Base-by-base conservation (phyloP, 2,888 invertebrate genomes). In the Drosophila ezoana region DNA sequence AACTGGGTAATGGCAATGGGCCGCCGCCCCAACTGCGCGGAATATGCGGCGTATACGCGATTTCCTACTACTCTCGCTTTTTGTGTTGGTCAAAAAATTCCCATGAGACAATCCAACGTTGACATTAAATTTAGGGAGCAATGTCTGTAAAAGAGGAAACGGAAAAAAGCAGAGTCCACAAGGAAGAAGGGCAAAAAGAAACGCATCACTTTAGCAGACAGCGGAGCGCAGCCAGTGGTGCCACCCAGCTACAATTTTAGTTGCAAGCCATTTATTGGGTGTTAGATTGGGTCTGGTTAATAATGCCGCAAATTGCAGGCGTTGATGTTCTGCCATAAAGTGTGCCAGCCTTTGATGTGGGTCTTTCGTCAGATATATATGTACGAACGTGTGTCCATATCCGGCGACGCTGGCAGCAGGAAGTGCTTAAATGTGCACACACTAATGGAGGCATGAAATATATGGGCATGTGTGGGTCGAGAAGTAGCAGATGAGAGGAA, bases 61-160 rank as follows among this genome's bases (percentile, higher is more conserved):
- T 70, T 43, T 64, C 44, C 20, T 57, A 32, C 43, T 51, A 66
- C 62, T 61, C 48, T 40, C 49, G 41, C 54, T 33, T 40, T 60
- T 43, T 58, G 44, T 61, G 54, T 54, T 56, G 41, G 54, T 69
- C 60, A 63, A 72, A 79, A 58, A 74, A 81, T 79, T 79, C 79
- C 81, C 81, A 71, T 58, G 88, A 76, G 88, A 62, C 68, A 77
- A 68, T 67, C 64, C 74, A 69, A 48, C 54, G 74, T 72, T 81
- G 79, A 86, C 84, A 88, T 88, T 83, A 83, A 72, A 80, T 83
- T 88, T 80, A 43, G 81, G 72, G 51, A 86, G 87, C 74, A 61
- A 57, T 68, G 88, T 83, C 89, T 77, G 70, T 76, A 43, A 49
- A 58, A 8, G 35, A 10, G 13, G 35, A 37, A 32, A 53, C 32